These are phyloP conservation scores for Parazoanthus darwini DNA, from an alignment of 92 coral and sea anemone genomes.

Conservation along the genomic window DNA sequence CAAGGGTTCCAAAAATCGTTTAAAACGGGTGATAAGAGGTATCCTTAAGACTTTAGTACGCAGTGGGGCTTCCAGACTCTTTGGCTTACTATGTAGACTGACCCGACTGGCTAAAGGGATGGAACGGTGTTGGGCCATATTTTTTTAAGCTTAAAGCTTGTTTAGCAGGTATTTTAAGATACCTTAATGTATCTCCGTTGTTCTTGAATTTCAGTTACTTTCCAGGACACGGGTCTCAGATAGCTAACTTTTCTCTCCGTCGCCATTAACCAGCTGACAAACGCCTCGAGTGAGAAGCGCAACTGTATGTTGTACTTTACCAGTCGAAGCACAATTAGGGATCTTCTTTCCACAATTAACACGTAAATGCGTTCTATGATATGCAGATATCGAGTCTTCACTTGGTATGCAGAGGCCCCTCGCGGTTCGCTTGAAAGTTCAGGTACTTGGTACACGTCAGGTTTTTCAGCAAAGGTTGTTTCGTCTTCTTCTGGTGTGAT, in stretches of 20 bases:
- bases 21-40: neutral
- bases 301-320: slow-evolving; percentile 68
- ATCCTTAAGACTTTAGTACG: neutral
- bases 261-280: slow-evolving; percentile 85
- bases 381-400: slow-evolving; percentile 62
- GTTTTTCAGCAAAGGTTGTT: slow-evolving; percentile 39
- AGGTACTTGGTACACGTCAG: slow-evolving; percentile 43
- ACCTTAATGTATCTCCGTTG: slow-evolving; percentile 85
- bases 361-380: slow-evolving; percentile 83
- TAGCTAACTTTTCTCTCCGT: slow-evolving; percentile 71
- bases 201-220: slow-evolving; percentile 59
- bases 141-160: neutral
- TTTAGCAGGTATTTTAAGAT: slow-evolving; percentile 34
- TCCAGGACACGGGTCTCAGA: slow-evolving; percentile 86
- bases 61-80: neutral
- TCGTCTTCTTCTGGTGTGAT: slow-evolving; percentile 29
- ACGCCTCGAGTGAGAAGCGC: slow-evolving; percentile 76
- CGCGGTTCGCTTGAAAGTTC: slow-evolving; percentile 24
- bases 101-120: neutral
- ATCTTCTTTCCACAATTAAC: slow-evolving; percentile 76
- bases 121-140: neutral
- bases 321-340: slow-evolving; percentile 69
- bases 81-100: neutral
- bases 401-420: slow-evolving; percentile 45
- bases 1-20: neutral